Conservation (phyloP, 2,888 invertebrate genomes). For the Formica aserva region DNA sequence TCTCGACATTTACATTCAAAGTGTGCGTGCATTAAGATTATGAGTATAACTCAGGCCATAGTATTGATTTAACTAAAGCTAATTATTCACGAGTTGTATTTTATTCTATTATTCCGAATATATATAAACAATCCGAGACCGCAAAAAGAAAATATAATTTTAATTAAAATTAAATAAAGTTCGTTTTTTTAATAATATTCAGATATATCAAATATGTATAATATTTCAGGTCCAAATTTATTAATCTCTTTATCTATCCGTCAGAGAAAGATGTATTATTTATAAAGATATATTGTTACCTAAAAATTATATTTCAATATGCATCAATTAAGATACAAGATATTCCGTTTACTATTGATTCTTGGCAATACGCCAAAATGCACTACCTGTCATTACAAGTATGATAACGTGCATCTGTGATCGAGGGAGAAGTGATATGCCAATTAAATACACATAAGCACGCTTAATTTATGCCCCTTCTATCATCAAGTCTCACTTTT, state of each 20-base stretch:
- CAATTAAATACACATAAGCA: neutral
- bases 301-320: neutral
- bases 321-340: neutral
- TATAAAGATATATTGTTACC: neutral
- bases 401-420: neutral
- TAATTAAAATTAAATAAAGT: neutral
- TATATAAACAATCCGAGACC: neutral
- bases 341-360: neutral
- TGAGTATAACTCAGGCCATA: neutral
- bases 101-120: neutral
- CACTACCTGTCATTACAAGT: neutral
- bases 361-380: neutral
- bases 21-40: constrained; percentile 7
- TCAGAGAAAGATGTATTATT: neutral
- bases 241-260: neutral
- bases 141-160: neutral
- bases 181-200: neutral
- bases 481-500: constrained; percentile 50
- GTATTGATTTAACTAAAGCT: constrained; percentile 24
- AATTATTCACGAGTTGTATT: constrained; percentile 14
- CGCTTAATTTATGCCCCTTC: constrained; percentile 60
- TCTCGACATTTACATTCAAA: constrained; percentile 12
- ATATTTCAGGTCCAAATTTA: neutral
- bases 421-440: neutral
- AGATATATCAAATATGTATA: neutral